Evolutionary conservation across 2,113 vertebrate species (phyloP).

Genomic region (cattle (Bos taurus)): DNA sequence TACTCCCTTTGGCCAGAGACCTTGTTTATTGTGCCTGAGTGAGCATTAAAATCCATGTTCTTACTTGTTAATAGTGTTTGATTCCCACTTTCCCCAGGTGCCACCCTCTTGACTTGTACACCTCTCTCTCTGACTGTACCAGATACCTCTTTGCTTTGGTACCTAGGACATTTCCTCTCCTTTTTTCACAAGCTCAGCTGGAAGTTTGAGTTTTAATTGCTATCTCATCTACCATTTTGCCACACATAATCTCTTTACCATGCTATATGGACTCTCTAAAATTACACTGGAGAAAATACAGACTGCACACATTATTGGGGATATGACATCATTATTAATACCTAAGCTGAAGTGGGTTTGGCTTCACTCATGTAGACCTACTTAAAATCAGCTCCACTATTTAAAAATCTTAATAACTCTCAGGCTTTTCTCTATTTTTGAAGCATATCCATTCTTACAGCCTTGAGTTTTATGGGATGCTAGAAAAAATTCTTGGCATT

Average conservation of each 20-base stretch:
- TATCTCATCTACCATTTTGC: conserved; percentile 33
- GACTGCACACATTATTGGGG: conserved; percentile 41
- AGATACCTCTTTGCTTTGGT: neutral
- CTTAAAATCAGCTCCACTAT: conserved; percentile 54
- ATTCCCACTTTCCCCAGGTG: neutral
- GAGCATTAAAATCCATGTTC: neutral
- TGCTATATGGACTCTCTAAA: conserved; percentile 3
- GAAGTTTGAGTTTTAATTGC: conserved; percentile 35
- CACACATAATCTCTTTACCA: conserved; percentile 1
- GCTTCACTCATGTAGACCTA: conserved; percentile 35
- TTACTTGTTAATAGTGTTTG: neutral
- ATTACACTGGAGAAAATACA: conserved; percentile 46
- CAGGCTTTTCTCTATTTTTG: conserved; percentile 66
- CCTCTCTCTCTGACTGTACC: neutral
- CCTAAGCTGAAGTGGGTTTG: conserved; percentile 25
- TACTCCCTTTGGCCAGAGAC: neutral
- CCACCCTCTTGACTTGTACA: neutral
- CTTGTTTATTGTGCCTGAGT: neutral
- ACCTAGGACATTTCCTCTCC: neutral
- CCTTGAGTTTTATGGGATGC: conserved; percentile 60
- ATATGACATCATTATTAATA: conserved; percentile 47
- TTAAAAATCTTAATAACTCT: conserved; percentile 67
- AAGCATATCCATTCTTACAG: conserved; percentile 59
- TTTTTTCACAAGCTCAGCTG: neutral
- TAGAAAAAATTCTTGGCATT: conserved; percentile 67